Evolutionary conservation across 1,140 invertebrate species (phyloP).

Genomic region (Nephila pilipes): DNA sequence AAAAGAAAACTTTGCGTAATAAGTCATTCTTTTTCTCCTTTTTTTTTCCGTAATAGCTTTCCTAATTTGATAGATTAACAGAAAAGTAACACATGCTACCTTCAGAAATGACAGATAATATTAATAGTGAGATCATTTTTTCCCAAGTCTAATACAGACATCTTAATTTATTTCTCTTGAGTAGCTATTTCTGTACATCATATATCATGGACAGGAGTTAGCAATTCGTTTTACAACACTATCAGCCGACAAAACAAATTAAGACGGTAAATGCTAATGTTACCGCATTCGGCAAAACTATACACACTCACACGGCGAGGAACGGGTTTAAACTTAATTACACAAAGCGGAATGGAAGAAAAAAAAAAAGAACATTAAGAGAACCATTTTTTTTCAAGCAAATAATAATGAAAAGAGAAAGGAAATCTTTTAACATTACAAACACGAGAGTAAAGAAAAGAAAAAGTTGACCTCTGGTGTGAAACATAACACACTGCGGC

Average conservation of each 20-base stretch:
- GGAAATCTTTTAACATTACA: slow-evolving; percentile 25
- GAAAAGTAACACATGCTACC: not conserved
- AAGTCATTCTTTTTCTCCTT: not conserved
- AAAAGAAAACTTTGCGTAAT: not conserved
- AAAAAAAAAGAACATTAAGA: slow-evolving; percentile 4
- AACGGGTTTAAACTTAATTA: slow-evolving; percentile 13
- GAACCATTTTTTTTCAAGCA: not conserved
- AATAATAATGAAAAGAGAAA: slow-evolving; percentile 18
- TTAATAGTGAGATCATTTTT: not conserved
- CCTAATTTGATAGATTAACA: not conserved
- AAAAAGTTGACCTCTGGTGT: slow-evolving; percentile 23
- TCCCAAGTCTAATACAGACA: not conserved
- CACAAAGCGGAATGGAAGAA: not conserved
- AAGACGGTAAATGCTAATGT: not conserved
- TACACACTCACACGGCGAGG: not conserved
- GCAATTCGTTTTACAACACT: not conserved
- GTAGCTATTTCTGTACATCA: not conserved
- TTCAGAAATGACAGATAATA: not conserved
- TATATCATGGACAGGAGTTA: not conserved
- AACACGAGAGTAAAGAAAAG: not conserved
- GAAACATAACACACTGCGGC: slow-evolving; percentile 60
- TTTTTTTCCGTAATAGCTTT: not conserved
- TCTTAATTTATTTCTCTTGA: not conserved
- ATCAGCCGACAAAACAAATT: slow-evolving; percentile 18
- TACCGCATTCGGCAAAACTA: slow-evolving; percentile 6